A percentile compares a stretch with the other conserved stretches of the same genome.
Evolutionary conservation across 2,797 vertebrate species (phyloP).

Genomic region (Sebastes taczanowskii): DNA sequence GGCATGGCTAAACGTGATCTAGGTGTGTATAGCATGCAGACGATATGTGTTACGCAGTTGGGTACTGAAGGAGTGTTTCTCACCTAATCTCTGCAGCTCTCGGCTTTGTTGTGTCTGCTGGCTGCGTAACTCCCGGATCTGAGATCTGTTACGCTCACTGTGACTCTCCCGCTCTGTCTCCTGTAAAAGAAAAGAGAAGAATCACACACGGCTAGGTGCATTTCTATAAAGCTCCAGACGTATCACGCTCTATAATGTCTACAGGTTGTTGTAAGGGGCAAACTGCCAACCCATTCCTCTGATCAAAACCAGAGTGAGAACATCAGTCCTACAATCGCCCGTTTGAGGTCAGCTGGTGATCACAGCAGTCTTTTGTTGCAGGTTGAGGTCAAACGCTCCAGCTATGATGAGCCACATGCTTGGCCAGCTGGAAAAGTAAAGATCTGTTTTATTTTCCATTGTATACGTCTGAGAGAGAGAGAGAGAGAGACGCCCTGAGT

Average conservation of each 20-base stretch:
- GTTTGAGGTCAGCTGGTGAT: slow-evolving; percentile 32
- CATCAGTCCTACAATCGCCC: slow-evolving; percentile 1
- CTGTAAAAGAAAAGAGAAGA: slow-evolving; percentile 62
- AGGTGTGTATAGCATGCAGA: neutral
- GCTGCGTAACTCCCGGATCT: slow-evolving; percentile 67
- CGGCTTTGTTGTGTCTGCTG: slow-evolving; percentile 63
- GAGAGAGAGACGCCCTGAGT: neutral
- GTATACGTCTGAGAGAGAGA: neutral
- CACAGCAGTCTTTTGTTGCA: slow-evolving; percentile 30
- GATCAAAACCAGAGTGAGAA: slow-evolving; percentile 18
- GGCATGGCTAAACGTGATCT: slow-evolving; percentile 4
- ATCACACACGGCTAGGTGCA: neutral
- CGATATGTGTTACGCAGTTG: neutral
- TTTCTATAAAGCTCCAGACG: slow-evolving; percentile 13
- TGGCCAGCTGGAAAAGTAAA: slow-evolving; percentile 59
- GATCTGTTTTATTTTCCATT: slow-evolving; percentile 31
- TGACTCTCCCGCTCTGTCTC: slow-evolving; percentile 62
- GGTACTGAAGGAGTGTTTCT: slow-evolving; percentile 10
- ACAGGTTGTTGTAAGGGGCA: neutral
- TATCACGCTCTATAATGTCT: neutral
- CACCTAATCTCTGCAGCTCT: slow-evolving; percentile 72
- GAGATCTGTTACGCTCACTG: slow-evolving; percentile 68
- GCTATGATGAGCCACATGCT: slow-evolving; percentile 36
- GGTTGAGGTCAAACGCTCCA: slow-evolving; percentile 49
- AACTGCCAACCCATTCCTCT: neutral